Conservation (phyloP, 2,888 invertebrate genomes). For the Pollenia griseotomentosa region DNA sequence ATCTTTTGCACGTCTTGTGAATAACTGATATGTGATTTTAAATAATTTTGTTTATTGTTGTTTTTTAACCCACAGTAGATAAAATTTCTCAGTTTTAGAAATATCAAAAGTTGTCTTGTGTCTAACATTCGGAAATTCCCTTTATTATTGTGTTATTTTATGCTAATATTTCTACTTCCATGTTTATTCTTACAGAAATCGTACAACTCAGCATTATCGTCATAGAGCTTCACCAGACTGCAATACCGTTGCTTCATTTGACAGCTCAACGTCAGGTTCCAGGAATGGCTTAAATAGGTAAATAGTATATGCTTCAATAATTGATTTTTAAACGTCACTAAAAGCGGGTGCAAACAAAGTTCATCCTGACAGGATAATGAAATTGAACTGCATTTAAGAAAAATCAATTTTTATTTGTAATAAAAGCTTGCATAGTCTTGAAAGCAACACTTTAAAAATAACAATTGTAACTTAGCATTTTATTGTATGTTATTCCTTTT, state of each 20-base stretch:
- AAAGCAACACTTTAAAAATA: too few species aligned
- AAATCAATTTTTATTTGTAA: too few species aligned
- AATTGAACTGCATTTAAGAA: too few species aligned
- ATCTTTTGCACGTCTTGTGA: conserved; percentile 61
- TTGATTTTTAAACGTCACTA: too few species aligned
- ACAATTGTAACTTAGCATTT: too few species aligned
- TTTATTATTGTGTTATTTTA: background rate
- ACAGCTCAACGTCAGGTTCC: conserved; percentile 94
- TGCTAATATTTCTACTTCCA: background rate
- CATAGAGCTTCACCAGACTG: conserved; percentile 95
- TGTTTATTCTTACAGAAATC: conserved; percentile 86
- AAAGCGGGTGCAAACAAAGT: too few species aligned
- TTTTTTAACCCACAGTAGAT: conserved; percentile 55
- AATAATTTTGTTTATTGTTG: conserved; percentile 7
- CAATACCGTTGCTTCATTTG: conserved; percentile 95
- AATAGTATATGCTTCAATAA: too few species aligned
- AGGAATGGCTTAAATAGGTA: conserved; percentile 91
- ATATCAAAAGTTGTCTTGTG: conserved; percentile 42
- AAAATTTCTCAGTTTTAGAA: conserved; percentile 22
- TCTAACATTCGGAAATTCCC: conserved; percentile 47
- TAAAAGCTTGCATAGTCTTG: too few species aligned
- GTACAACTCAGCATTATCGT: conserved; percentile 93
- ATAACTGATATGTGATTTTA: conserved; percentile 44
- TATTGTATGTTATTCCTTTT: too few species aligned
- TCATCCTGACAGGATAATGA: too few species aligned